Evolutionary conservation across 2,797 vertebrate genomes (phyloP), one percentile per base, ranked within the genome.

Genomic region (Miichthys miiuy): DNA sequence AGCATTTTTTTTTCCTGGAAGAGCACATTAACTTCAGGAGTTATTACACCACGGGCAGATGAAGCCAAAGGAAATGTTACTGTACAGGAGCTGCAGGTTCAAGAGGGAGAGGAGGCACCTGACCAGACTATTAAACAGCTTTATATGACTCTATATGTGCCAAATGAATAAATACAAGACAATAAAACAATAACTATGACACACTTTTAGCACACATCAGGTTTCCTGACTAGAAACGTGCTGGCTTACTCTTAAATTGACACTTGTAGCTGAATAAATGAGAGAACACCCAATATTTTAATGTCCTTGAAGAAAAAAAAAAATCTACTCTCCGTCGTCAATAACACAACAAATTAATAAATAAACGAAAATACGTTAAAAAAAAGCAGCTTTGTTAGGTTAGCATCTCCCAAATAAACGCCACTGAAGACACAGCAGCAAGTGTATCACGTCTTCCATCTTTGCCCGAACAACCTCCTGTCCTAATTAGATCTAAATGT

Each of bases 361-460:
- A 44, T 44, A 9, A 9, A 9, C 8, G 34, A 9, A 9, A 52
- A 44, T 14, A 18, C 16, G 3, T 16, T 44, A 3, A 3, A 18
- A 47, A 48, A n/a, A 60, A 52, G 23, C 14, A 55, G 20, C 23
- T 48, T 47, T 56, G 16, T 23, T 21, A 25, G 48, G 30, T 16
- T 70, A 16, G 12, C 42, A 42, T 38, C 46, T 61, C 18, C 23
- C n/a, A 0, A 17, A 17, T 10, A 20, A 8, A 20, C 44, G 23
- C 16, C n/a, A 17, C 4, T 38, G 65, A 63, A 47, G 23, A 84
- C 46, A 34, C 21, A 27, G 21, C 42, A 56, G 16, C 60, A 51
- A 78, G 61, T 55, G 44, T 48, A 69, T 68, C 68, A 44, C 80
- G 80, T 84, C 87, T 87, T 80, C 83, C 84, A 90, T 90, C 67